These are phyloP conservation scores for Anhinga anhinga DNA, from an alignment of 2,113 vertebrate genomes.

Conservation along the genomic window DNA sequence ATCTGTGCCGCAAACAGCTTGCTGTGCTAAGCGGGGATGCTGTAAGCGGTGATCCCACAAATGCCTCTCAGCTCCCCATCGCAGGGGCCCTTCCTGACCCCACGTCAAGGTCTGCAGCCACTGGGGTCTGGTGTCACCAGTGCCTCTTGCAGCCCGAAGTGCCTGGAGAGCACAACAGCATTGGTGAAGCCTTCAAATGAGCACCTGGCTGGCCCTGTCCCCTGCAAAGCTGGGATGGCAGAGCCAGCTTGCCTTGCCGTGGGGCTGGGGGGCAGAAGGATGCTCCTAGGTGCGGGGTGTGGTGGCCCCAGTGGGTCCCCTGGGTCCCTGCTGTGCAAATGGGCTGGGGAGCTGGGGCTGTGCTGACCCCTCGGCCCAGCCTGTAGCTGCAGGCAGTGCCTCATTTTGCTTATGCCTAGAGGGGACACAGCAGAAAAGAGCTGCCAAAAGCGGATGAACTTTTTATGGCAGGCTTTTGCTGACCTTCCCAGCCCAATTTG, in stretches of 20 bases:
- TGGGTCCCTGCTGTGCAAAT: background rate
- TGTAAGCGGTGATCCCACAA: background rate
- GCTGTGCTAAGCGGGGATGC: background rate
- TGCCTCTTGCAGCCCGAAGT: background rate
- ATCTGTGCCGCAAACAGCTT: background rate
- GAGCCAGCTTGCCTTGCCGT: background rate
- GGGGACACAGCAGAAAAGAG: background rate
- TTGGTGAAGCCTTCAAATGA: accelerated
- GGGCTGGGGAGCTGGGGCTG: background rate
- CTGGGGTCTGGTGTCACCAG: accelerated
- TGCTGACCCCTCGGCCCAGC: background rate
- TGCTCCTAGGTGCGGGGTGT: background rate
- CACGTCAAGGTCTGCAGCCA: accelerated
- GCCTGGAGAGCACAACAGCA: background rate
- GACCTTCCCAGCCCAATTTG: background rate
- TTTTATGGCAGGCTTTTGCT: background rate
- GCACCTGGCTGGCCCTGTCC: background rate
- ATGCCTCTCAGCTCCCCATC: background rate
- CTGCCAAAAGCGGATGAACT: background rate
- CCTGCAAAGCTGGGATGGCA: background rate
- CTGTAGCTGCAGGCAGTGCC: background rate
- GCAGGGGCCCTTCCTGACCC: background rate
- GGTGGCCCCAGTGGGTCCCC: background rate
- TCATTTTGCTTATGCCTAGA: background rate
- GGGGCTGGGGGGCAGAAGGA: background rate